Evolutionary conservation across 2,113 vertebrate genomes (phyloP), one percentile per base, ranked within the genome.

Genomic region (Aythya baeri): DNA sequence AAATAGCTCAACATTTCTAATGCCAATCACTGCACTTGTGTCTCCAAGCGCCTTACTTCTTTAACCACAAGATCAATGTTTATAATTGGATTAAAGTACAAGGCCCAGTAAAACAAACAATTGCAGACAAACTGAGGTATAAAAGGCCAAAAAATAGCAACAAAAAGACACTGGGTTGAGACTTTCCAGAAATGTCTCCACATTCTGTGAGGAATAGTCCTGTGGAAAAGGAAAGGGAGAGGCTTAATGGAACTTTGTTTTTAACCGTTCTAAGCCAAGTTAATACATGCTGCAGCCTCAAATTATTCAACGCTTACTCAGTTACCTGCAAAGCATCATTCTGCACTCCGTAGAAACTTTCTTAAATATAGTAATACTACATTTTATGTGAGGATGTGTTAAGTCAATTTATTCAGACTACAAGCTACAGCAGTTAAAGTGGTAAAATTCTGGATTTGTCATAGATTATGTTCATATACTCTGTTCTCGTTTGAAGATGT

Each of bases 121-220:
- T 99, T 99, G 98, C 99, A 99, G 78, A 99, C 97, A 97, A 99
- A 99, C 89, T 99, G 99, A 52, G 99, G 99, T 86, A 99, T 97
- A 38, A 99, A 97, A 78, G 98, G 99, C 99, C 99, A 99, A 96
- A 99, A 98, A 90, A 99, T 97, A 41, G 98, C 98, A 55, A 99
- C 98, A 82, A 98, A 98, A 68, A 99, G 98, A 27, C 98, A 98
- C 95, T 99, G 98, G 54, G 98, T 98, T 23, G 98, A 98, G 91
- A 99, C 98, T 95, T 98, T 99, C 99, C 99, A 99, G 92, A 99
- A 97, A 92, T 99, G 98, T 96, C 89, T 98, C 98, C 99, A 99
- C 98, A 99, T 99, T 93, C 95, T 97, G 44, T 97, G 97, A 43
- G 98, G 99, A 87, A 99, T 23, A 31, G 97, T 98, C 98, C 99